Conservation (phyloP, 2,113 vertebrate genomes). For the Triplophysa siluroides region DNA sequence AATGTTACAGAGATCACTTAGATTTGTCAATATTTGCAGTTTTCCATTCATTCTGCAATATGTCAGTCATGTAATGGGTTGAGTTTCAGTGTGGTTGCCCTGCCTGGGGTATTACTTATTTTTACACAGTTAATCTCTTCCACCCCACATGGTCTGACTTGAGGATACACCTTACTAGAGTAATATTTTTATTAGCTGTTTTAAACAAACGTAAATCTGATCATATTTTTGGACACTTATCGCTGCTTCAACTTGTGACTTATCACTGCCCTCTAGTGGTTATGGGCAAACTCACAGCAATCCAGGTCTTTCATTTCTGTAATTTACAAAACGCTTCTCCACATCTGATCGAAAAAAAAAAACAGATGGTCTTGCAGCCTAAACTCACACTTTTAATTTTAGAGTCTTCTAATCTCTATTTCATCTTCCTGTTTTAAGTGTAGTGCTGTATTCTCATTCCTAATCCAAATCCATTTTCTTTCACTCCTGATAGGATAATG, state of each 20-base stretch:
- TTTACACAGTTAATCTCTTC: constrained; percentile 18
- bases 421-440: background rate
- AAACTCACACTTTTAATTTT: background rate
- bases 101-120: background rate
- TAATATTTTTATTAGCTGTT: constrained; percentile 18
- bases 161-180: constrained; percentile 5
- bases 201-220: background rate
- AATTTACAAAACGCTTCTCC: too few species aligned
- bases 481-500: constrained; percentile 84
- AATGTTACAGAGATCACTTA: constrained; percentile 30
- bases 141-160: constrained; percentile 1
- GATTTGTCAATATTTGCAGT: constrained; percentile 55
- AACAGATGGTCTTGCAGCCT: too few species aligned
- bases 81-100: background rate
- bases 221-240: background rate
- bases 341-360: too few species aligned
- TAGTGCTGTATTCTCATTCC: background rate
- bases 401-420: background rate
- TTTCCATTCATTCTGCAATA: constrained; percentile 59
- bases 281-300: background rate
- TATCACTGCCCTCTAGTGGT: constrained; percentile 64
- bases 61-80: background rate
- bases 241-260: constrained; percentile 34
- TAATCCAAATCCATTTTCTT: background rate
- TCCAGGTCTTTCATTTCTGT: background rate